phyloP scores from a whole-genome alignment of 2,797 vertebrate species.

The Protosalanx chinensis region DNA sequence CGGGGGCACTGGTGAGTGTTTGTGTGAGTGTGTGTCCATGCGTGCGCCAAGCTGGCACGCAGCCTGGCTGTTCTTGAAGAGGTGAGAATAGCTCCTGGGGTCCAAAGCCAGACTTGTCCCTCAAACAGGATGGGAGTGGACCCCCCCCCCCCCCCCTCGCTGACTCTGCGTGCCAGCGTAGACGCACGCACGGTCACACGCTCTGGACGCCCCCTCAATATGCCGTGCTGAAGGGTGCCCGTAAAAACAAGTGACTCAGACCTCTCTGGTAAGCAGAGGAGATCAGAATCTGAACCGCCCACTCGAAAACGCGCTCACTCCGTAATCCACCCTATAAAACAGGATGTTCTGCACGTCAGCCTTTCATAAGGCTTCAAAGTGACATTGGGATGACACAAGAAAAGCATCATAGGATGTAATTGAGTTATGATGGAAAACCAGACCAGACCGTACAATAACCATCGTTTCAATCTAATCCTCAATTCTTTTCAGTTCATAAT shows the following conservation, averaged over 20 bases:
- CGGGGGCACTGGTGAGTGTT: background rate
- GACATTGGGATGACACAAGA: background rate
- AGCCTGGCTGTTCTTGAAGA: background rate
- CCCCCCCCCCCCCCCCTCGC: background rate
- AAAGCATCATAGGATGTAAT: background rate
- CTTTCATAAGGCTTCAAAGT: background rate
- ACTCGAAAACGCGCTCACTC: constrained; percentile 37
- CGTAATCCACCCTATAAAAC: constrained; percentile 23
- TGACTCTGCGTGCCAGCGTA: background rate
- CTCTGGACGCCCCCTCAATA: background rate
- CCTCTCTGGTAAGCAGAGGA: constrained; percentile 35
- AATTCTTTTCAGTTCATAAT: background rate
- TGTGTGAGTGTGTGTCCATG: constrained; percentile 1
- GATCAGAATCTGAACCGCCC: constrained; percentile 49
- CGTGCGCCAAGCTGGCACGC: background rate
- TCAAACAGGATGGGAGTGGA: background rate
- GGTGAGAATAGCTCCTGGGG: background rate
- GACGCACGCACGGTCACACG: background rate
- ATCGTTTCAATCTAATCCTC: too few relatives aligned
- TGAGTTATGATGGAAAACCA: background rate
- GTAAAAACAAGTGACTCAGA: constrained; percentile 60
- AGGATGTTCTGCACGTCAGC: constrained; percentile 10
- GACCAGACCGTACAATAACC: too few relatives aligned
- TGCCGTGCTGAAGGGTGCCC: constrained; percentile 32
- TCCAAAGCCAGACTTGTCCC: background rate